Evolutionary conservation across 2,113 vertebrate genomes (phyloP), one percentile per base, ranked within the genome.

Genomic region (Prietella phreatophila): DNA sequence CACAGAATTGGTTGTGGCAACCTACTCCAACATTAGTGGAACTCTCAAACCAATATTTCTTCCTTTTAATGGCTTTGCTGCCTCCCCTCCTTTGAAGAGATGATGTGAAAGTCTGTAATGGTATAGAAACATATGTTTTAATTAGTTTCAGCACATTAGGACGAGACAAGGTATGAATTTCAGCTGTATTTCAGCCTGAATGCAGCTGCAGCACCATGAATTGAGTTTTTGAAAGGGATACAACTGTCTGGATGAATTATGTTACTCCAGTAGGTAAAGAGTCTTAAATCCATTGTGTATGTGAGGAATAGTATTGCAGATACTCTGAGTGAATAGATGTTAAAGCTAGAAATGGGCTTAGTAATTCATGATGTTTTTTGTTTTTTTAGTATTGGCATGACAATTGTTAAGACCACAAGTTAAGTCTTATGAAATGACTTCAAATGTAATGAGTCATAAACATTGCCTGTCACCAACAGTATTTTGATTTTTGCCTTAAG

Each of bases 1-100:
- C 82, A 76, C 84, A 87, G 73, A 55, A 82, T 83, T 90, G 90
- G 88, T 86, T 83, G 84, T 89, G 87, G 89, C 90, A 88, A 78
- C 76, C 84, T 87, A 85, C 55, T 86, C 75, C 82, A 82, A 58
- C 56, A 71, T 83, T 83, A 79, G 42, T 88, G n/a, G 82, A 88
- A 85, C 50, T 73, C 86, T 88, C 71, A 50, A 83, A 89, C 86
- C 63, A 84, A 60, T 85, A 82, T 71, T 78, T 82, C 30, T 82
- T 53, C 75, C 69, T 10, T 87, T 42, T 60, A 67, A 87, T 76
- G 63, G 75, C 82, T 85, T 69, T 2, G 30, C 82, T 56, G 56
- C 69, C 87, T 85, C 36, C 53, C n/a, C 4, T 61, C n/a, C 9
- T 78, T 63, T 65, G 20, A 22, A 9, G 30, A 55, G 79, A 89